phyloP scores from a whole-genome alignment of 2,888 invertebrate genomes.

The Drosophila neoperkinsi region DNA sequence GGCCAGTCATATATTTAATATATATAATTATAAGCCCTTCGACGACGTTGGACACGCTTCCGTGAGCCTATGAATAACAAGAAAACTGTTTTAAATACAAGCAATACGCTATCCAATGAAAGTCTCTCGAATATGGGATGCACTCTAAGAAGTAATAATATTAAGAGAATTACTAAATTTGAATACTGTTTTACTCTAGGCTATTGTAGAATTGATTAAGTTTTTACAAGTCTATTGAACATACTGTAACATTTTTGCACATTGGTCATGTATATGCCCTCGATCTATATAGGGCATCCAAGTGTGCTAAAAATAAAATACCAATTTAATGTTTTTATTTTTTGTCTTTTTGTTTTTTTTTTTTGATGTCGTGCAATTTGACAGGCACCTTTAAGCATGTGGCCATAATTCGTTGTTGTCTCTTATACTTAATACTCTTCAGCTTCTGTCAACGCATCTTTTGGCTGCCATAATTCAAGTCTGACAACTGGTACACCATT shows the following conservation, averaged over 20 bases:
- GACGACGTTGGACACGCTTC: conserved; percentile 64
- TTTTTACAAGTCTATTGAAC: neutral
- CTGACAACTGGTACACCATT: conserved; percentile 71
- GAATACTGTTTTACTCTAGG: neutral
- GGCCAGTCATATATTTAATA: neutral
- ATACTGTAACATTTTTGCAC: neutral
- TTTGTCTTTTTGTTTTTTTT: conserved; percentile 17
- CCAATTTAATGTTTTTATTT: conserved; percentile 11
- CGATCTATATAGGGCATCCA: conserved; percentile 17
- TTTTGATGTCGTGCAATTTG: conserved; percentile 62
- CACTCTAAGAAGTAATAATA: neutral
- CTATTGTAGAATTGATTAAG: neutral
- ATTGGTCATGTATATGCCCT: conserved; percentile 2
- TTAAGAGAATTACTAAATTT: neutral
- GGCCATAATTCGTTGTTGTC: conserved; percentile 47
- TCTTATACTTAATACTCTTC: conserved; percentile 39
- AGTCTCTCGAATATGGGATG: neutral
- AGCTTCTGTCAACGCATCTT: conserved; percentile 75
- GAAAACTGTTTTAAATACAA: conserved; percentile 13
- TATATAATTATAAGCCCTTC: conserved; percentile 34
- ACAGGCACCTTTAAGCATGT: conserved; percentile 69
- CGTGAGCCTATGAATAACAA: conserved; percentile 44
- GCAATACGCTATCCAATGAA: neutral
- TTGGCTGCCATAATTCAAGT: conserved; percentile 77
- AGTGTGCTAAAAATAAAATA: conserved; percentile 37